Base-by-base conservation (phyloP, 2,113 vertebrate genomes). In the Bambusicola thoracicus region DNA sequence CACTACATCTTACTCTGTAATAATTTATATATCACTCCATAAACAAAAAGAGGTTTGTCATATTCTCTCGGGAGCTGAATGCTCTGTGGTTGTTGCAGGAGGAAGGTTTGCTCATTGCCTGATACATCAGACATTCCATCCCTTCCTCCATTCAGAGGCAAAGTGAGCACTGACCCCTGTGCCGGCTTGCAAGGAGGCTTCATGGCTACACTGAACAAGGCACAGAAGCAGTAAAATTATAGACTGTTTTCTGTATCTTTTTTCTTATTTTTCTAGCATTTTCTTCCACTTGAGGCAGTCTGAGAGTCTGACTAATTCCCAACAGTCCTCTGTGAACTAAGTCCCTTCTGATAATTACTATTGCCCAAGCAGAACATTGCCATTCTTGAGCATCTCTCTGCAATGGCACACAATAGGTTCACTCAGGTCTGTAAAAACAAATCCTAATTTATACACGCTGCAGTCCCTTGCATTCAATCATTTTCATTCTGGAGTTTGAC, bases 401-500 rank as follows among this genome's bases (percentile, higher is more conserved):
- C 65, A 81, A 58, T 10, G 74, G 18, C 40, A 38, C 27, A 29
- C 2, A 2, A 62, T 6, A 65, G 12, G 76, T 95, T 46, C 43
- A 49, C 49, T 56, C 51, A 25, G 68, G 48, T 70, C 13, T 83
- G 49, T 90, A 92, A 84, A 85, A 95, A 86, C 56, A 88, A 84
- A 75, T 88, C 72, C 53, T 70, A 85, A 63, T 41, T 55, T 61
- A 40, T 75, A 88, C 78, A 1, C 0, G 29, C n/a, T 3, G 3
- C 16, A 72, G 75, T 70, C 87, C 38, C 59, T 65, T 53, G 18
- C 59, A 49, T 53, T 94, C 82, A 87, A 38, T 95, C 61, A 78
- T 74, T 93, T 87, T 79, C 77, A 77, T 43, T 67, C 53, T 77
- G 21, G 48, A 94, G 76, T 93, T 95, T 79, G 87, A 84, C 1